Evolutionary conservation across 2,888 invertebrate species (phyloP).

Genomic region (Lochmaea crataegi): DNA sequence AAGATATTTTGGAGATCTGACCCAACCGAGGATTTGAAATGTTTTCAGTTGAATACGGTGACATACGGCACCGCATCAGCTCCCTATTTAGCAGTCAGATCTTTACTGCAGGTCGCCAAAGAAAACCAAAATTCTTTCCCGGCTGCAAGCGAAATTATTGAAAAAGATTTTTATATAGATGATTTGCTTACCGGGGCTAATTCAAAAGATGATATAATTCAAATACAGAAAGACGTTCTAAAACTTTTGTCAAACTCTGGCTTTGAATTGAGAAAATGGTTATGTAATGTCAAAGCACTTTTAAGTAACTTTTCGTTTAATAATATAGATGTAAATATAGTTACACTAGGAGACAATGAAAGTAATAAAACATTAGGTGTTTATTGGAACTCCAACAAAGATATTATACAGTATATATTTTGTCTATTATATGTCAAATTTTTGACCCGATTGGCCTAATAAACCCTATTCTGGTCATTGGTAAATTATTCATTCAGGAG

Average conservation of each 20-base stretch:
- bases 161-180: constrained; percentile 54
- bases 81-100: constrained; percentile 50
- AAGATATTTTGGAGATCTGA: constrained; percentile 57
- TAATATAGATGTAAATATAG: constrained; percentile 20
- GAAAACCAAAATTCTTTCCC: constrained; percentile 41
- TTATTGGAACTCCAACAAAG: constrained; percentile 29
- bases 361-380: constrained; percentile 36
- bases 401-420: constrained; percentile 36
- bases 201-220: constrained; percentile 17
- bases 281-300: not conserved
- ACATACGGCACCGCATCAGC: constrained; percentile 56
- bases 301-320: constrained; percentile 6
- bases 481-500: constrained; percentile 36
- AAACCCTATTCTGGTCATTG: constrained; percentile 29
- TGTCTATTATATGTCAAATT: constrained; percentile 35
- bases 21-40: constrained; percentile 39
- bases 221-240: constrained; percentile 16
- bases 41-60: constrained; percentile 50
- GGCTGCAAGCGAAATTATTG: constrained; percentile 39
- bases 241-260: constrained; percentile 24
- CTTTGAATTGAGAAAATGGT: constrained; percentile 35
- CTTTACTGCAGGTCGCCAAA: constrained; percentile 48
- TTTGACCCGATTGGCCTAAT: constrained; percentile 38
- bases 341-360: constrained; percentile 26
- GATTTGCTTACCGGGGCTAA: constrained; percentile 50